A percentile compares a stretch with the other conserved stretches of the same genome.
Conservation (phyloP, 2,888 invertebrate species). For the Agriopis leucophaearia region DNA sequence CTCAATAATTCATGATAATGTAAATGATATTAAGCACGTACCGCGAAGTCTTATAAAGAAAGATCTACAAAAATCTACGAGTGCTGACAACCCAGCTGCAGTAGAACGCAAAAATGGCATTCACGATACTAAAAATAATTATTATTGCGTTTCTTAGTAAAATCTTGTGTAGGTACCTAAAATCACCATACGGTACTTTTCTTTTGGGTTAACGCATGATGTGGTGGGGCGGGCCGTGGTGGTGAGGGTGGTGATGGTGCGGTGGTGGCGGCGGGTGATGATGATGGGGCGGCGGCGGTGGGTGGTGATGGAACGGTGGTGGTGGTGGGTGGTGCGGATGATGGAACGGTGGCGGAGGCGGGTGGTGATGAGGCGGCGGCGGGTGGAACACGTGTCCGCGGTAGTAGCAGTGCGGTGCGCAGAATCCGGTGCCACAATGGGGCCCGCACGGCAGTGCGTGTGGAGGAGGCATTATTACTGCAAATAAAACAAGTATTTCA, state of each 20-base stretch:
- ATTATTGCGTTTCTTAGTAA: not conserved
- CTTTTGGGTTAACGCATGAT: conserved; percentile 27
- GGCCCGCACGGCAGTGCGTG: conserved; percentile 70
- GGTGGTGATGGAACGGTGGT: conserved; percentile 42
- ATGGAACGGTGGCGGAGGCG: conserved; percentile 39
- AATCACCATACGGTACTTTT: not conserved
- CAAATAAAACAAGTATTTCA: conserved; percentile 11
- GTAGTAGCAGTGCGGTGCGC: conserved; percentile 67
- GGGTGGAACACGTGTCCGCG: conserved; percentile 42
- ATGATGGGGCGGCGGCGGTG: conserved; percentile 34
- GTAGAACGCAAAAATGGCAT: not conserved
- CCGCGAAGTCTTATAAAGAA: not conserved
- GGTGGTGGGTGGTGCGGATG: conserved; percentile 42
- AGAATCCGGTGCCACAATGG: conserved; percentile 63
- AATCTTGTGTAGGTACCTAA: no score
- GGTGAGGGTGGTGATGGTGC: conserved; percentile 38
- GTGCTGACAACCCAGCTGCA: not conserved
- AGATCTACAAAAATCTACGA: not conserved
- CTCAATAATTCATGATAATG: conserved; percentile 17
- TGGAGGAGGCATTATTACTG: conserved; percentile 70
- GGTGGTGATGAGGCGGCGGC: conserved; percentile 45
- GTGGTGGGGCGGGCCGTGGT: conserved; percentile 37
- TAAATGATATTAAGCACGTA: not conserved
- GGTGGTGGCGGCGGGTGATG: conserved; percentile 40
- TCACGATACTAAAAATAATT: not conserved